Percentiles rank a stretch among this genome's conserved stretches.
These are phyloP conservation scores for Gerris lacustris DNA, from an alignment of 2,888 invertebrate species.

Conservation along the genomic window DNA sequence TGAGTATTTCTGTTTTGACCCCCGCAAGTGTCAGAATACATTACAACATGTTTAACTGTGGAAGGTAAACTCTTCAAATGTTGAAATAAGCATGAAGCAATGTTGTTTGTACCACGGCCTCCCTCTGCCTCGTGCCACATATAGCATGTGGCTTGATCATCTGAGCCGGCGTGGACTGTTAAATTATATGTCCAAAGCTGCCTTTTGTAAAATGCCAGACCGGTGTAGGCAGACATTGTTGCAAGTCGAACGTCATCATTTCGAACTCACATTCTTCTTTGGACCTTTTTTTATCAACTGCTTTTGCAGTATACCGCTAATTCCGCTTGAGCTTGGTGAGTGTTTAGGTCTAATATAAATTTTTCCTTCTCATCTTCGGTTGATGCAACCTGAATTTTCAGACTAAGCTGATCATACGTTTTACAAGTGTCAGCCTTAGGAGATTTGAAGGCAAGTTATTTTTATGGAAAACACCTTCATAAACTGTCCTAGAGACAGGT, in stretches of 20 bases:
- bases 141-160: neutral
- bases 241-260: conserved; percentile 2
- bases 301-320: conserved; percentile 2
- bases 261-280: neutral
- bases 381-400: neutral
- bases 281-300: neutral
- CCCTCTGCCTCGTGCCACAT: conserved; percentile 5
- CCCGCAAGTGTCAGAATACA: too few relatives aligned
- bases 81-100: conserved; percentile 5
- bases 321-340: conserved; percentile 2
- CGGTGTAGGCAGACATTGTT: conserved; percentile 11
- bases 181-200: conserved; percentile 10
- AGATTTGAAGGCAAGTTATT: neutral
- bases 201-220: conserved; percentile 6
- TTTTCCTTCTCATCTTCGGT: neutral
- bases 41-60: too few relatives aligned
- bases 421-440: neutral
- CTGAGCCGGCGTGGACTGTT: neutral
- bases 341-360: neutral
- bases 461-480: neutral
- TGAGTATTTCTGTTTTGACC: neutral
- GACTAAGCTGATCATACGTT: neutral
- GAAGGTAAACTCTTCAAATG: neutral
- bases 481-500: neutral
- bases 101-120: neutral